These are phyloP conservation scores for Oscheius sp. DNA, from an alignment of 2,888 invertebrate genomes.

Conservation along the genomic window DNA sequence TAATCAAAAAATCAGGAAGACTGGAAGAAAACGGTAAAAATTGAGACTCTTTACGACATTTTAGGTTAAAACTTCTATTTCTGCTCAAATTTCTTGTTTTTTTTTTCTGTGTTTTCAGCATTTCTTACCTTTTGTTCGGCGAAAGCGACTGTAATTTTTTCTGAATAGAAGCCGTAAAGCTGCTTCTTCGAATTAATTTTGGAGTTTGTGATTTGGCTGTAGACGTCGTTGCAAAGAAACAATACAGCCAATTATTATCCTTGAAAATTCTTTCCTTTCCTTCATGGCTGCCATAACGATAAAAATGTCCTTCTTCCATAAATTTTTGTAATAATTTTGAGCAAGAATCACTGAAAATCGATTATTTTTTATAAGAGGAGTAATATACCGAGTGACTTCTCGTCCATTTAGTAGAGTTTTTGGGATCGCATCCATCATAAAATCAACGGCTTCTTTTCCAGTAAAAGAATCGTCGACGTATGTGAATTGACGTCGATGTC, in stretches of 20 bases:
- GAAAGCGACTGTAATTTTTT: neutral
- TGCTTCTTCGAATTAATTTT: neutral
- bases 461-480: constrained; percentile 38
- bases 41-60: no score
- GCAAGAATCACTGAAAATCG: constrained; percentile 20
- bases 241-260: constrained; percentile 32
- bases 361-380: neutral
- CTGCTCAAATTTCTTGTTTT: no score
- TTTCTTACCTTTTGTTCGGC: neutral
- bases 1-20: no score
- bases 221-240: neutral
- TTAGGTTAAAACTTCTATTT: no score
- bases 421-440: constrained; percentile 36
- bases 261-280: constrained; percentile 2
- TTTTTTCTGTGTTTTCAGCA: neutral
- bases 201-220: constrained; percentile 14
- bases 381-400: constrained; percentile 20
- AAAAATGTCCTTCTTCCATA: constrained; percentile 28
- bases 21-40: neutral
- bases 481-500: constrained; percentile 34
- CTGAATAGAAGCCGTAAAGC: neutral
- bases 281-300: constrained; percentile 5
- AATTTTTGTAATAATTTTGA: constrained; percentile 30
- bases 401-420: constrained; percentile 22
- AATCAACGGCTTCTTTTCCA: constrained; percentile 38